Conservation (phyloP, 2,888 invertebrate species). For the Heliconius aoede region DNA sequence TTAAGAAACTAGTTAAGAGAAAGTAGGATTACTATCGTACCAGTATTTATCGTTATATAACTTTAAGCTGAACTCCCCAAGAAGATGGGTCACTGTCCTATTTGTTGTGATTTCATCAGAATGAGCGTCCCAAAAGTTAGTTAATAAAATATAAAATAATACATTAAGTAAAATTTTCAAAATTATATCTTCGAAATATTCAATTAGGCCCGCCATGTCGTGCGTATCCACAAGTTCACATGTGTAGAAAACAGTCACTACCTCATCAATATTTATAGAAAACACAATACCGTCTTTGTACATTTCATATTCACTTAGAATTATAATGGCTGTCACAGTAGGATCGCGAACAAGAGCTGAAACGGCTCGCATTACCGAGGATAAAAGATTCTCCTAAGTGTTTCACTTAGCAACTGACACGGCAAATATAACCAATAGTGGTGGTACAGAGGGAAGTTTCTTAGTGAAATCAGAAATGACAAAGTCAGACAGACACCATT, state of each 20-base stretch:
- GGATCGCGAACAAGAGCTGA: slow-evolving; percentile 79
- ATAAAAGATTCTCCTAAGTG: slow-evolving; percentile 75
- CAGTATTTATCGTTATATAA: slow-evolving; percentile 75
- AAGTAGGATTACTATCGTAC: slow-evolving; percentile 79
- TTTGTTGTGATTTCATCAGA: not conserved
- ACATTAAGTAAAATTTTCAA: slow-evolving; percentile 39
- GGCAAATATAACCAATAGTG: slow-evolving; percentile 68
- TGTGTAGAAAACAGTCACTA: slow-evolving; percentile 78
- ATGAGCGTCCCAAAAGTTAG: not conserved
- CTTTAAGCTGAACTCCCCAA: slow-evolving; percentile 52
- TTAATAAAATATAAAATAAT: not conserved
- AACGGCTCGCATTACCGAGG: slow-evolving; percentile 76
- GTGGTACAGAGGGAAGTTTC: slow-evolving; percentile 69
- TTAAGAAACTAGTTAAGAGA: slow-evolving; percentile 82
- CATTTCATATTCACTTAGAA: slow-evolving; percentile 79
- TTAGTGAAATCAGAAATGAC: slow-evolving; percentile 63
- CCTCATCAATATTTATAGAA: slow-evolving; percentile 81
- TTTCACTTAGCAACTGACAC: slow-evolving; percentile 78
- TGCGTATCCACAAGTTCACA: slow-evolving; percentile 80
- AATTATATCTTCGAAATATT: slow-evolving; percentile 73
- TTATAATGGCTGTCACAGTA: slow-evolving; percentile 82
- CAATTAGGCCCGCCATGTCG: slow-evolving; percentile 77
- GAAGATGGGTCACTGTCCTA: slow-evolving; percentile 31
- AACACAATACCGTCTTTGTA: slow-evolving; percentile 79
- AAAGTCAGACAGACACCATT: slow-evolving; percentile 51